phyloP scores from a whole-genome alignment of 1,140 invertebrate species.

The Anastrepha obliqua region DNA sequence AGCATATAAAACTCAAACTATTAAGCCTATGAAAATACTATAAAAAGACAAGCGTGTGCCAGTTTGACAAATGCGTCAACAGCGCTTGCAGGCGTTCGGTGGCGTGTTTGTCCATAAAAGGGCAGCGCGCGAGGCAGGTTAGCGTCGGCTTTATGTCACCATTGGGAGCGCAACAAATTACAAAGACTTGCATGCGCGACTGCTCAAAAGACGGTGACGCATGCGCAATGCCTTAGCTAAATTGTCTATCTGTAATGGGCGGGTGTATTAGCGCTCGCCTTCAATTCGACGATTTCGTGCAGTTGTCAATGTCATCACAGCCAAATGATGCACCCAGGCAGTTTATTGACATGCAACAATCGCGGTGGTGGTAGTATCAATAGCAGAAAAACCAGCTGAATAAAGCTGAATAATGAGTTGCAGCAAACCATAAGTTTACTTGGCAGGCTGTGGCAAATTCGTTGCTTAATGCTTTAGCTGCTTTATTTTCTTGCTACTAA shows the following conservation, averaged over 20 bases:
- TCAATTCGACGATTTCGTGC: background rate
- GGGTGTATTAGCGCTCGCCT: background rate
- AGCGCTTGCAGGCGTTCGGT: background rate
- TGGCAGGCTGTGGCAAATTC: background rate
- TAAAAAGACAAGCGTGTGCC: conserved; percentile 23
- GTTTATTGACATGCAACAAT: conserved; percentile 38
- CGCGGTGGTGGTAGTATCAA: background rate
- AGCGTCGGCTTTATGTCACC: no score
- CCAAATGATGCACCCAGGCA: conserved; percentile 7
- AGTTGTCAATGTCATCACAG: conserved; percentile 34
- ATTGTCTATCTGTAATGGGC: background rate
- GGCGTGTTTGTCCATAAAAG: conserved; percentile 25
- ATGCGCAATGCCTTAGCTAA: conserved; percentile 7
- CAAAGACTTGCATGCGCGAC: background rate
- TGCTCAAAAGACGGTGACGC: background rate
- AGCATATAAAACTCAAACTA: background rate
- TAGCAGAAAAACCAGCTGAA: background rate
- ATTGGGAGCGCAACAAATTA: background rate
- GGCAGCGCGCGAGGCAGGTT: background rate
- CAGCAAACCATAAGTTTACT: background rate
- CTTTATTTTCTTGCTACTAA: background rate
- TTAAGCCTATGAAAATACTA: background rate
- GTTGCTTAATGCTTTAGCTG: background rate
- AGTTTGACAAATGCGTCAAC: background rate
- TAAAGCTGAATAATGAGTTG: background rate